Conservation (phyloP, 2,113 vertebrate genomes). For the Pyrgilauda ruficollis region DNA sequence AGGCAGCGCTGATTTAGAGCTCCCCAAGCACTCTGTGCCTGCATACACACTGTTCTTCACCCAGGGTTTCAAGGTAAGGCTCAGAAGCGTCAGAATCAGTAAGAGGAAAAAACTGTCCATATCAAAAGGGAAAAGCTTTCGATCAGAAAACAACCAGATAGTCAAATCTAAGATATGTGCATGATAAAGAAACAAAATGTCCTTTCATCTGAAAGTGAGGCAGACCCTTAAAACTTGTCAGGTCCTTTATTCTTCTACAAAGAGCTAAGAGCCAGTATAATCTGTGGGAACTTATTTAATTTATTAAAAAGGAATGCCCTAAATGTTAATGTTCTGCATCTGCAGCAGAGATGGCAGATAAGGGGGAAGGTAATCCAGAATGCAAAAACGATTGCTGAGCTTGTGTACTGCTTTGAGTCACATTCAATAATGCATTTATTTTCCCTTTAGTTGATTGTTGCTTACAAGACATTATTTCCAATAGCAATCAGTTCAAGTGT, state of each 20-base stretch:
- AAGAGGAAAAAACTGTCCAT: background rate
- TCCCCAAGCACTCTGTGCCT: background rate
- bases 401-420: background rate
- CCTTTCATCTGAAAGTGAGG: background rate
- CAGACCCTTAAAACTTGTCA: background rate
- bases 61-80: background rate
- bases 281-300: background rate
- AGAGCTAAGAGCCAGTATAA: background rate
- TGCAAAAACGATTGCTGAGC: background rate
- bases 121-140: background rate
- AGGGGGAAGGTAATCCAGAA: background rate
- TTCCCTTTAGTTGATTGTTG: background rate
- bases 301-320: background rate
- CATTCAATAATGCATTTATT: background rate
- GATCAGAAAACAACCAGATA: background rate
- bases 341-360: background rate
- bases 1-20: background rate
- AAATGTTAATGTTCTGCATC: background rate
- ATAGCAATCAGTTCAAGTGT: background rate
- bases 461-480: background rate
- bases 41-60: background rate
- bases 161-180: background rate
- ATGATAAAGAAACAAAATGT: background rate
- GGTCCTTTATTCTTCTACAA: background rate
- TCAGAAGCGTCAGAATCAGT: background rate